A percentile compares a stretch with the other conserved stretches of the same genome.
These are phyloP conservation scores for Diploscapter pachys DNA, from an alignment of 1,140 invertebrate genomes.

Conservation along the genomic window DNA sequence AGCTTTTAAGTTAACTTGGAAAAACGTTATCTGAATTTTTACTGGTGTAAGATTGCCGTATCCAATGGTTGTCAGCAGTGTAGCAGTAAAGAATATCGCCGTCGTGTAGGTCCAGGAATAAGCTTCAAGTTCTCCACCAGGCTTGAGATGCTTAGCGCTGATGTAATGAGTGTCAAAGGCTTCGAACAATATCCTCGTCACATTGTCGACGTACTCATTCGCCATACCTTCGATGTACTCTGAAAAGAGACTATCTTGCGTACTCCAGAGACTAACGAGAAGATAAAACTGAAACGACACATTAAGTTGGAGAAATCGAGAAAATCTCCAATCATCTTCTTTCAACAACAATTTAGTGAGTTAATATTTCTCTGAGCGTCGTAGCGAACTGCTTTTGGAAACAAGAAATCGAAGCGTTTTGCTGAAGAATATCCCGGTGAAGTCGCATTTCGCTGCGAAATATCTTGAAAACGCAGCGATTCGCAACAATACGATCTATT, in stretches of 20 bases:
- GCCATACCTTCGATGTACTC: slow-evolving; percentile 37
- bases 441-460: no score
- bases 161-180: slow-evolving; percentile 59
- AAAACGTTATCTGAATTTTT: slow-evolving; percentile 56
- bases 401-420: neutral
- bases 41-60: slow-evolving; percentile 13
- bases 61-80: slow-evolving; percentile 57
- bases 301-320: neutral
- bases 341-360: neutral
- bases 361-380: neutral
- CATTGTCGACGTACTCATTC: slow-evolving; percentile 50
- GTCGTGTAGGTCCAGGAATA: slow-evolving; percentile 57
- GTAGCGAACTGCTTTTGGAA: neutral
- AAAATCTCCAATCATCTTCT: neutral
- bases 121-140: slow-evolving; percentile 24
- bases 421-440: no score
- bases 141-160: slow-evolving; percentile 24
- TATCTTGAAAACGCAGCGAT: no score
- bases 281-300: neutral
- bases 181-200: slow-evolving; percentile 53
- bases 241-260: slow-evolving; percentile 7
- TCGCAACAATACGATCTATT: no score
- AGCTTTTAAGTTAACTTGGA: slow-evolving; percentile 18
- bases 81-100: slow-evolving; percentile 58
- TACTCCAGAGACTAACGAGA: neutral